phyloP scores from a whole-genome alignment of 2,888 invertebrate genomes.

The Ormyrus pomaceus region DNA sequence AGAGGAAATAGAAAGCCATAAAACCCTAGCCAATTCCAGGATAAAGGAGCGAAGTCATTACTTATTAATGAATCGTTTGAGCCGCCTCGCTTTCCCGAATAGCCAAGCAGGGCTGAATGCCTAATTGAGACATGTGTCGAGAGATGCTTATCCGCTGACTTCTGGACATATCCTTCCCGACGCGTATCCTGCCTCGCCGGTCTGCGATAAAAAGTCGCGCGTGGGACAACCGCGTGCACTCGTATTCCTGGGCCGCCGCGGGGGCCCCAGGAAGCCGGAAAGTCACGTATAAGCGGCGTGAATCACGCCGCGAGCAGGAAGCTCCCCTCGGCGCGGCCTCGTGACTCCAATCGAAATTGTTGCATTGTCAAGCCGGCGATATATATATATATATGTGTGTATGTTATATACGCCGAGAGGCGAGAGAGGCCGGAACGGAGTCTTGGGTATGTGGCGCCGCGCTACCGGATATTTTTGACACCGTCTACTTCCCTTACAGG shows the following conservation, averaged over 20 bases:
- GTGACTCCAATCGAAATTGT: constrained; percentile 69
- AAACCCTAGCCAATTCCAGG: no score
- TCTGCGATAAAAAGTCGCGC: constrained; percentile 29
- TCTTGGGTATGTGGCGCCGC: neutral
- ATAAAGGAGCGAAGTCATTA: constrained; percentile 8
- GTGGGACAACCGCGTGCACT: neutral
- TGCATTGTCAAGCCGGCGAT: constrained; percentile 18
- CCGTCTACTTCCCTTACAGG: constrained; percentile 14
- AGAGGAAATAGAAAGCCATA: no score
- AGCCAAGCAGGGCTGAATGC: constrained; percentile 13
- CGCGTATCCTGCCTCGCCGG: constrained; percentile 15
- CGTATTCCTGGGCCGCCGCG: neutral
- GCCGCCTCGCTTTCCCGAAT: neutral
- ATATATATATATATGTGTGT: no score
- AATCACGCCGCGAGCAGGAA: constrained; percentile 65
- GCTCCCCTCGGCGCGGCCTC: constrained; percentile 60
- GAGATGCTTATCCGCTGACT: constrained; percentile 25
- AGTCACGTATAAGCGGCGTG: constrained; percentile 46
- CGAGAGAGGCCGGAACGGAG: constrained; percentile 31
- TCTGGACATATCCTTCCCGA: neutral
- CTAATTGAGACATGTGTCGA: constrained; percentile 34
- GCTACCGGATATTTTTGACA: constrained; percentile 47
- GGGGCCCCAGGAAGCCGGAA: constrained; percentile 43
- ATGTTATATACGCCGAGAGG: no score
- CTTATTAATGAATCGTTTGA: constrained; percentile 35